Evolutionary conservation across 2,797 vertebrate species (phyloP).

Genomic region (Poeciliopsis infans): DNA sequence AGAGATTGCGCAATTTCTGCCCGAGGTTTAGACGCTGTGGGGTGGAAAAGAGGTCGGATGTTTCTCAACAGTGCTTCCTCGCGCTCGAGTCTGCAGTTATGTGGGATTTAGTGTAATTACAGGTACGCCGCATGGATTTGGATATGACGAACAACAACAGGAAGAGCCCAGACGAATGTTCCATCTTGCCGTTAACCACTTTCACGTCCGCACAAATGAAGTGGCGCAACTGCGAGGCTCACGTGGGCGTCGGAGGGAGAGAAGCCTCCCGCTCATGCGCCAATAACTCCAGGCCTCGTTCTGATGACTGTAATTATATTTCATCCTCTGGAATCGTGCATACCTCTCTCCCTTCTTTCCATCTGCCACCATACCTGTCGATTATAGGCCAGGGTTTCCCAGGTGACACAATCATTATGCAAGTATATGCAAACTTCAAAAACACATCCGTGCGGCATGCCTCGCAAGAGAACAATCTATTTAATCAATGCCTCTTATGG

Average conservation of each 20-base stretch:
- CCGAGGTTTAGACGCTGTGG: slow-evolving; percentile 10
- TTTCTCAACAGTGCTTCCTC: slow-evolving; percentile 22
- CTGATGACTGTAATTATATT: slow-evolving; percentile 66
- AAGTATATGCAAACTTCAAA: slow-evolving; percentile 35
- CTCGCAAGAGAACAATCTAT: slow-evolving; percentile 36
- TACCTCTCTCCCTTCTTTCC: slow-evolving; percentile 1
- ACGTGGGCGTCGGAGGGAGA: slow-evolving; percentile 39
- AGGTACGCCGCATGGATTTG: slow-evolving; percentile 13
- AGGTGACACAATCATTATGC: slow-evolving; percentile 52
- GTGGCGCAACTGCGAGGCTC: slow-evolving; percentile 23
- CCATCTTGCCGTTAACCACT: slow-evolving; percentile 23
- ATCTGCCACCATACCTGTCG: slow-evolving; percentile 42
- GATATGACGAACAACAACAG: slow-evolving; percentile 26
- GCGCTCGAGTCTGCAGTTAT: slow-evolving; percentile 15
- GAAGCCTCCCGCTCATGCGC: slow-evolving; percentile 36
- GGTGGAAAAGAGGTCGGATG: slow-evolving; percentile 14
- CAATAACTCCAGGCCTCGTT: slow-evolving; percentile 56
- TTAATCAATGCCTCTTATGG: slow-evolving; percentile 53
- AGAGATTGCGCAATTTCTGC: slow-evolving; percentile 14
- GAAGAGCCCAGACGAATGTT: slow-evolving; percentile 9
- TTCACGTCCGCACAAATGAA: slow-evolving; percentile 43
- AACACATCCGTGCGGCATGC: slow-evolving; percentile 25
- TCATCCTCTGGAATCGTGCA: slow-evolving; percentile 37
- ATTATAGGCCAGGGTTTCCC: slow-evolving; percentile 51
- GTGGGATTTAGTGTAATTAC: slow-evolving; percentile 49